phyloP scores from a whole-genome alignment of 2,888 invertebrate genomes.

The Adelphocoris suturalis region DNA sequence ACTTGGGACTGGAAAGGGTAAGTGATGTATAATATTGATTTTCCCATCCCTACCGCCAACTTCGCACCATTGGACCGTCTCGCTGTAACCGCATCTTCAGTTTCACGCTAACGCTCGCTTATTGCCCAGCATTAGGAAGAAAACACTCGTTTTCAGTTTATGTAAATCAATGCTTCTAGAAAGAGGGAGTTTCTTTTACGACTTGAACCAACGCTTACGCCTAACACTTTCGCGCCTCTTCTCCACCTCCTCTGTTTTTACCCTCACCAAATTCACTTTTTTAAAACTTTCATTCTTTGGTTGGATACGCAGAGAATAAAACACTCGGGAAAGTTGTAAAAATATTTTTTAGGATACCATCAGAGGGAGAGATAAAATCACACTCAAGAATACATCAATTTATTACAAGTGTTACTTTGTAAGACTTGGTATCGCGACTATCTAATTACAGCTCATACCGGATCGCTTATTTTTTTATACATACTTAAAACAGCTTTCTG shows the following conservation, averaged over 20 bases:
- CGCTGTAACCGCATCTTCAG: conserved; percentile 23
- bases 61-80: conserved; percentile 14
- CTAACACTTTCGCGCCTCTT: neutral
- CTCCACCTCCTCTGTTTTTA: neutral
- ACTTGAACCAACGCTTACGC: conserved; percentile 26
- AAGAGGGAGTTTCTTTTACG: neutral
- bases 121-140: conserved; percentile 52
- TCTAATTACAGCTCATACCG: too few species aligned
- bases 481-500: too few species aligned
- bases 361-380: too few species aligned
- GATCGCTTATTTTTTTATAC: too few species aligned
- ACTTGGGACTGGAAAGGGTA: conserved; percentile 19
- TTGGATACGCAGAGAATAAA: too few species aligned
- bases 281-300: too few species aligned
- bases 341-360: too few species aligned
- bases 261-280: too few species aligned
- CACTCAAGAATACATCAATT: too few species aligned
- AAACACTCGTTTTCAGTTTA: conserved; percentile 58
- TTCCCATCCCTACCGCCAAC: conserved; percentile 25
- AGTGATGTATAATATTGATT: conserved; percentile 34
- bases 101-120: conserved; percentile 46
- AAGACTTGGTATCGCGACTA: too few species aligned
- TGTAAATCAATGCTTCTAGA: conserved; percentile 26
- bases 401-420: too few species aligned
- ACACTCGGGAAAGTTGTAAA: too few species aligned